These are phyloP conservation scores for Pseudococcus viburni DNA, from an alignment of 2,888 invertebrate genomes.

Conservation along the genomic window DNA sequence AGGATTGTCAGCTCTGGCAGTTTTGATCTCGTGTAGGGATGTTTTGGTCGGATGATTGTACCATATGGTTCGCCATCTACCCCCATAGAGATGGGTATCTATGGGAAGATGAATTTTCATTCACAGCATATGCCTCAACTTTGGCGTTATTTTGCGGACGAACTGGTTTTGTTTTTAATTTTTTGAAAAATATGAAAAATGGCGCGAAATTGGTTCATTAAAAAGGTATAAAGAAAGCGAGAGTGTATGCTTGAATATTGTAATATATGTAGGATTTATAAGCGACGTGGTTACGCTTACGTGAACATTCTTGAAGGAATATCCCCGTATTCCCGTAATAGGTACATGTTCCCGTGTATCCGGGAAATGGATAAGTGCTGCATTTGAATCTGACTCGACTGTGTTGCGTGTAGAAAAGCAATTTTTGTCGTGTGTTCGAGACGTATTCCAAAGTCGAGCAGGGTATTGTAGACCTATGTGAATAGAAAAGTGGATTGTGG, in stretches of 20 bases:
- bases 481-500: slow-evolving; percentile 19
- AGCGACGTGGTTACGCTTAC: slow-evolving; percentile 32
- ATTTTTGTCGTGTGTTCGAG: slow-evolving; percentile 46
- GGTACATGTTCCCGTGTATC: slow-evolving; percentile 28
- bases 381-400: background rate
- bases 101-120: slow-evolving; percentile 45
- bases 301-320: slow-evolving; percentile 21
- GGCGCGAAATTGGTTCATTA: slow-evolving; percentile 33
- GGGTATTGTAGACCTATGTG: background rate
- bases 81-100: slow-evolving; percentile 4
- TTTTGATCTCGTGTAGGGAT: background rate
- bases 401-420: slow-evolving; percentile 10
- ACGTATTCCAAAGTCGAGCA: background rate
- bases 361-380: slow-evolving; percentile 50
- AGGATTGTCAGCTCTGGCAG: background rate
- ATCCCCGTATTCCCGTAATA: background rate
- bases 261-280: slow-evolving; percentile 37
- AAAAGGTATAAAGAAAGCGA: background rate
- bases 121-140: background rate
- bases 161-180: slow-evolving; percentile 1
- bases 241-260: background rate
- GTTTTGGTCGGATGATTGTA: slow-evolving; percentile 53
- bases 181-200: background rate
- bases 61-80: slow-evolving; percentile 13
- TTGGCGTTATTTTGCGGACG: background rate